Evolutionary conservation across 2,113 vertebrate species (phyloP).

Genomic region (Melanotaenia duboulayi): DNA sequence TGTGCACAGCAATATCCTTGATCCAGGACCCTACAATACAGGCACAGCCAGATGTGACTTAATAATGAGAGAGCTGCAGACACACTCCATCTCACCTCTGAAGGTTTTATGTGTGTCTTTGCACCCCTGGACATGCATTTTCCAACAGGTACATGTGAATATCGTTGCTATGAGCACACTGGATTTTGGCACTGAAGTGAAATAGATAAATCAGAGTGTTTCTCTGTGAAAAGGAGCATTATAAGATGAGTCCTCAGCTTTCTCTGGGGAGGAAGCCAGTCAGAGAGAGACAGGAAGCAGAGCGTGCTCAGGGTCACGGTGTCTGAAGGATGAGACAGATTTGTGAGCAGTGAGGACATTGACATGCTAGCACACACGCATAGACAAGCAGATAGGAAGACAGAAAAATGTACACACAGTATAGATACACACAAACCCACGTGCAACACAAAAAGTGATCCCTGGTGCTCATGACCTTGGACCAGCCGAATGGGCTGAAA

Average conservation of each 20-base stretch:
- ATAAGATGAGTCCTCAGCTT: slow-evolving; percentile 65
- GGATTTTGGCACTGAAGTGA: slow-evolving; percentile 40
- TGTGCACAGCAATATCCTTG: slow-evolving; percentile 36
- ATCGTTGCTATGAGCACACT: slow-evolving; percentile 4
- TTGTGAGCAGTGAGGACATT: slow-evolving; percentile 71
- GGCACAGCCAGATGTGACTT: slow-evolving; percentile 38
- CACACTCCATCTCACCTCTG: background rate
- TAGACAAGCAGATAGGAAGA: slow-evolving; percentile 16
- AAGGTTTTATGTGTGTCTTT: slow-evolving; percentile 11
- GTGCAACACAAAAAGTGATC: slow-evolving; percentile 51
- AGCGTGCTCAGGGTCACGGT: slow-evolving; percentile 75
- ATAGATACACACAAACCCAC: slow-evolving; percentile 4
- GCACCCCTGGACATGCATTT: slow-evolving; percentile 13
- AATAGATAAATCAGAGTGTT: slow-evolving; percentile 67
- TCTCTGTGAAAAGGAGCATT: slow-evolving; percentile 66
- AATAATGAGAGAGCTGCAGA: slow-evolving; percentile 43
- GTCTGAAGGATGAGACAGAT: slow-evolving; percentile 76
- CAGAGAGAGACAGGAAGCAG: slow-evolving; percentile 75
- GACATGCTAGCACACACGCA: slow-evolving; percentile 58
- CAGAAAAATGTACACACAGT: background rate
- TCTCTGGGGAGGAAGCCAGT: slow-evolving; percentile 76
- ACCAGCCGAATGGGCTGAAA: slow-evolving; percentile 64
- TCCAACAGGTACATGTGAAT: slow-evolving; percentile 20
- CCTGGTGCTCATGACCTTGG: slow-evolving; percentile 74
- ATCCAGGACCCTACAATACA: slow-evolving; percentile 22